Evolutionary conservation across 2,113 vertebrate genomes (phyloP), one percentile per base, ranked within the genome.

Genomic region (Marmota monax): DNA sequence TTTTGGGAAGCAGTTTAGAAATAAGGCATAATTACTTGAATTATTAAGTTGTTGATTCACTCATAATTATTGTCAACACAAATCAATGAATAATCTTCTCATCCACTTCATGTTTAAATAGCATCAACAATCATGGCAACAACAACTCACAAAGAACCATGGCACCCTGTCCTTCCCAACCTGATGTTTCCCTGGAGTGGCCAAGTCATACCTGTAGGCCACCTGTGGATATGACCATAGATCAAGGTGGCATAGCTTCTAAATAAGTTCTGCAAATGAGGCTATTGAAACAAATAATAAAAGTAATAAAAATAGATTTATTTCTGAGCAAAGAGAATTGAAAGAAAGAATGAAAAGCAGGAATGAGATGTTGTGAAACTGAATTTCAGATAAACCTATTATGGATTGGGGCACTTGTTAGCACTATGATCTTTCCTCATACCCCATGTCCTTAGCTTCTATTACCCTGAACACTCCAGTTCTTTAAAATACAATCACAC

Each of bases 251-350:
- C 88, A 92, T 58, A 58, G 96, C 96, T 91, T 82, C 93, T 96
- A 97, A 98, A 97, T 94, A 73, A 88, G 93, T 98, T 97, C 78
- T 94, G 92, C 58, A 97, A 86, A 69, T 96, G 96, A 98, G 90
- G 56, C 94, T 98, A 97, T 78, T 96, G 96, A 97, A 98, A 95
- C 84, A 97, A 98, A 97, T 96, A 96, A 94, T 97, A 98, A 97
- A 56, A 96, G 88, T 93, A 84, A 97, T 90, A 98, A 98, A 98
- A 85, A 56, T 84, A 61, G 63, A 98, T 98, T 84, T 93, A 95
- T 86, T 63, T 91, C 42, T 80, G 58, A 80, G 51, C 48, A 85
- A 11, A 94, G 78, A 97, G 11, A 96, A 96, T 80, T 87, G 74
- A 89, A 63, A 97, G 97, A 96, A 34, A 95, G 89, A 97, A 94